phyloP scores from a whole-genome alignment of 2,888 invertebrate genomes.

The Zonitis immaculata region DNA sequence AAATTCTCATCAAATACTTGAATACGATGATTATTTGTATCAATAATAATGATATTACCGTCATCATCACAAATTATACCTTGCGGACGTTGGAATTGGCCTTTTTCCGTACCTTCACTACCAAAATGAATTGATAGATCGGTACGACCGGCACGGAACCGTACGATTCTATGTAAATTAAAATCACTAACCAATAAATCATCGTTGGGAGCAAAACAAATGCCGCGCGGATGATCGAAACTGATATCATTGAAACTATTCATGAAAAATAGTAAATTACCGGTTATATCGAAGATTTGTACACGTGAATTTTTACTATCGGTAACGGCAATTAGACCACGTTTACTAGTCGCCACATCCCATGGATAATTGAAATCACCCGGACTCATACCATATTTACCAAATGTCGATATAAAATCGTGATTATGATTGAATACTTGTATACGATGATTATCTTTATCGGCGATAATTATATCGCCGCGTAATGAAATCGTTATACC shows the following conservation, averaged over 20 bases:
- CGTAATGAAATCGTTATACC: conserved; percentile 73
- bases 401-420: conserved; percentile 73
- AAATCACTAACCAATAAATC: conserved; percentile 87
- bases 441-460: conserved; percentile 92
- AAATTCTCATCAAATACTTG: not conserved
- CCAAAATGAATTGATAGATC: conserved; percentile 1
- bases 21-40: conserved; percentile 2
- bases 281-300: conserved; percentile 77
- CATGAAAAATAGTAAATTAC: conserved; percentile 67
- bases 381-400: conserved; percentile 75
- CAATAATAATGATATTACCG: not conserved
- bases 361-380: conserved; percentile 94
- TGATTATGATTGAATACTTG: conserved; percentile 78
- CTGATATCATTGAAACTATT: conserved; percentile 71
- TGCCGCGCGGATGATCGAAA: conserved; percentile 77
- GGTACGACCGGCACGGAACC: conserved; percentile 60
- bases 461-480: conserved; percentile 82
- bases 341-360: conserved; percentile 82
- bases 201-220: conserved; percentile 79
- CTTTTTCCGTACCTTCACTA: not conserved
- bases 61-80: not conserved
- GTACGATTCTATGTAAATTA: conserved; percentile 83
- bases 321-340: conserved; percentile 79
- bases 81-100: not conserved
- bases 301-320: conserved; percentile 89